Base-by-base conservation (phyloP, 2,888 invertebrate genomes). In the Drosophila siamana region DNA sequence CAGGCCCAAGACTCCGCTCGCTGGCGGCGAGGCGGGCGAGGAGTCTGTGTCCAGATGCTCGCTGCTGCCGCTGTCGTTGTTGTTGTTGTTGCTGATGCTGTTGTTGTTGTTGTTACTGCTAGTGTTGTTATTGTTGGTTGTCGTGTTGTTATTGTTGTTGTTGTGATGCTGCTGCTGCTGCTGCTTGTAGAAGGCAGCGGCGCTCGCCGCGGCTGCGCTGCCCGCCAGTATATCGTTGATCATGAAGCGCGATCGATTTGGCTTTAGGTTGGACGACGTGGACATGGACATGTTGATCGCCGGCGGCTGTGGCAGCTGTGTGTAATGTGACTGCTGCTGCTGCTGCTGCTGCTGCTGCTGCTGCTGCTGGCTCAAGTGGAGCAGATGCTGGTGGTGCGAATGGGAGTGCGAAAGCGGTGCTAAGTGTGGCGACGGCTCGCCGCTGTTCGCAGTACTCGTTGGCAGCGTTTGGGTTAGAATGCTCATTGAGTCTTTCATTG, bases 401-500 rank as follows among this genome's bases (percentile, higher is more conserved):
- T 51, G 40, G 13, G 30, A 30, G 11, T 51, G 52, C 36, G 22
- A 8, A 26, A 55, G 71, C 11, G 30, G 11, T 30, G 30, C 11
- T 30, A 30, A 11, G 47, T 66, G 88, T 62, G 70, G 82, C 50
- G 74, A 82, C 62, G 81, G 64, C 66, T 83, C 83, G 65, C 40
- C 88, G 65, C 46, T 82, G 66, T 65, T 62, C 63, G 77, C 78
- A 59, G 62, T 65, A 38, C 47, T 79, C 56, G 79, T 74, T 40
- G 82, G 78, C 75, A 89, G 73, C 67, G 88, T 80, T 52, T 91
- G 91, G 55, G 90, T 84, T 74, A 90, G 73, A 60, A 91, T 88
- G 85, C 91, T 91, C 90, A 90, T 90, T 89, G 90, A 90, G 79
- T 91, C 90, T 91, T 90, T 90, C 90, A 90, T 90, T 85, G 80